A percentile compares a stretch with the other conserved stretches of the same genome.
These are phyloP conservation scores for Loripinus fragilis DNA, from an alignment of 2,888 invertebrate species.

Conservation along the genomic window DNA sequence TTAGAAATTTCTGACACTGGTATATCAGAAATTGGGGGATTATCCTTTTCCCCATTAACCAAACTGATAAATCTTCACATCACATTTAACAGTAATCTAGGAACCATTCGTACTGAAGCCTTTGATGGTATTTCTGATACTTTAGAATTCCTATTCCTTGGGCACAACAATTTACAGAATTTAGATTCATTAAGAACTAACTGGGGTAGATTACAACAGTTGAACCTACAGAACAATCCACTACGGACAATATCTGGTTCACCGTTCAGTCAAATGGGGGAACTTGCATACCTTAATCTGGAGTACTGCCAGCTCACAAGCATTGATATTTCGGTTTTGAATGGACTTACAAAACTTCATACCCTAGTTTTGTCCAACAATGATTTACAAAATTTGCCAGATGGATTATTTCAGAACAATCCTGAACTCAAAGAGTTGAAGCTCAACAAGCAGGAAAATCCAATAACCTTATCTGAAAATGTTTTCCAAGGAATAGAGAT, in stretches of 20 bases:
- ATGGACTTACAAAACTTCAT: constrained; percentile 64
- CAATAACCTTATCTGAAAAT: constrained; percentile 28
- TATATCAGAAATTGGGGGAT: constrained; percentile 26
- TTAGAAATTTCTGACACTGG: constrained; percentile 33
- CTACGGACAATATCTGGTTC: constrained; percentile 58
- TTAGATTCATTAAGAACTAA: constrained; percentile 32
- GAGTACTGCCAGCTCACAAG: constrained; percentile 59
- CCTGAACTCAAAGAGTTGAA: constrained; percentile 74
- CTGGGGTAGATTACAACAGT: constrained; percentile 59
- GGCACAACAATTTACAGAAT: constrained; percentile 19
- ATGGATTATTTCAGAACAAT: constrained; percentile 49
- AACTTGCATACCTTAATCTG: constrained; percentile 64
- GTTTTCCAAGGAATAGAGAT: constrained; percentile 76
- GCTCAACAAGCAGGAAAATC: constrained; percentile 47
- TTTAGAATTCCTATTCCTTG: constrained; percentile 35
- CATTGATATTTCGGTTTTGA: constrained; percentile 64
- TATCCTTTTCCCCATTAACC: constrained; percentile 31
- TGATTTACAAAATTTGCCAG: constrained; percentile 37
- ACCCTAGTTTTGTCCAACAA: constrained; percentile 63
- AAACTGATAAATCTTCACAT: constrained; percentile 37
- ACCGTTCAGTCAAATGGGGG: constrained; percentile 64
- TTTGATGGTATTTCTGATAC: constrained; percentile 46
- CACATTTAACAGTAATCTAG: constrained; percentile 25
- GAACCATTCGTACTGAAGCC: constrained; percentile 27
- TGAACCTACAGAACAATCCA: constrained; percentile 63